phyloP scores from a whole-genome alignment of 2,113 vertebrate species.

The Oryctolagus cuniculus region mOryCun1.1 NC_091433.1:64726501-64727000 shows the following conservation, averaged over 20 bases:
- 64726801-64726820: background rate
- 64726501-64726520: background rate
- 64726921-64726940: background rate
- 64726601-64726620: background rate
- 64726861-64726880: background rate
- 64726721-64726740: background rate
- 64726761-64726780: background rate
- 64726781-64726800: slow-evolving; percentile 2
- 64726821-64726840: background rate
- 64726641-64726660: background rate
- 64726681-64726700: background rate
- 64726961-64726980: background rate
- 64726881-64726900: background rate
- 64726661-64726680: background rate
- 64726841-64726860: background rate
- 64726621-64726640: background rate
- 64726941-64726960: background rate
- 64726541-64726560: background rate
- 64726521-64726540: slow-evolving; percentile 18
- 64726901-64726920: background rate
- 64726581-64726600: background rate
- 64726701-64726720: background rate
- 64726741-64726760: background rate
- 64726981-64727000: background rate
- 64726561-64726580: background rate